These are phyloP conservation scores for Lepisosteus oculatus DNA, from an alignment of 2,113 vertebrate species.

Conservation along the genomic window DNA sequence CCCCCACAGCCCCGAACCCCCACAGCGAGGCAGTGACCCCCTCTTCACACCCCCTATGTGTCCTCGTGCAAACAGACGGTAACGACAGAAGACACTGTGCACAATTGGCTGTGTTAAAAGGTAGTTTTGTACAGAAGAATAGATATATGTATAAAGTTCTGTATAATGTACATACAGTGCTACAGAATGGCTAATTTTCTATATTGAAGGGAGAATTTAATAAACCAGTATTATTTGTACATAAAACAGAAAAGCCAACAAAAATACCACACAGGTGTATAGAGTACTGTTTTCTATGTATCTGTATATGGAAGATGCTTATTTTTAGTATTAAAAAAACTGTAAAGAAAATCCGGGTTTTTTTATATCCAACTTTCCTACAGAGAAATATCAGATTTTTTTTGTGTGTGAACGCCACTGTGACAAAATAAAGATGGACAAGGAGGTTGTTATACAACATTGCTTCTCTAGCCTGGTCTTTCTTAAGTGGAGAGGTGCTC, in stretches of 20 bases:
- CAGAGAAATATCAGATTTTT: constrained; percentile 24
- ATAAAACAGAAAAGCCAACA: constrained; percentile 7
- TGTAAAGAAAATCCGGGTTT: constrained; percentile 1
- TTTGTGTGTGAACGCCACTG: constrained; percentile 29
- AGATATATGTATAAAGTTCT: constrained; percentile 17
- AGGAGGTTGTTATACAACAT: not conserved
- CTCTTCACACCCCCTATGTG: too few relatives aligned
- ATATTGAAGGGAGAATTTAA: constrained; percentile 25
- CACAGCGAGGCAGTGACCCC: too few relatives aligned
- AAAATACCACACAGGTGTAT: constrained; percentile 5
- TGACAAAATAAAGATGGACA: constrained; percentile 23
- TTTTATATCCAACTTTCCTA: constrained; percentile 27
- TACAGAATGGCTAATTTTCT: constrained; percentile 29
- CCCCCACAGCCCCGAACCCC: too few relatives aligned
- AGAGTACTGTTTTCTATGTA: constrained; percentile 31
- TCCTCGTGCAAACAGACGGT: too few relatives aligned
- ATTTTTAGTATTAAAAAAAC: constrained; percentile 29
- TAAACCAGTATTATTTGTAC: constrained; percentile 32
- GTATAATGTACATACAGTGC: constrained; percentile 9
- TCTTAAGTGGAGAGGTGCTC: too few relatives aligned
- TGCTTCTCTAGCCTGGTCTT: too few relatives aligned
- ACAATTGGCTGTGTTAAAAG: not conserved
- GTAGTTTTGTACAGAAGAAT: constrained; percentile 1
- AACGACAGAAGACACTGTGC: too few relatives aligned
- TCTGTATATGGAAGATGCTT: constrained; percentile 29